A percentile compares a stretch with the other conserved stretches of the same genome.
Evolutionary conservation across 92 coral and sea anemone genomes (phyloP).

Genomic region (Pocillopora grandis): DNA sequence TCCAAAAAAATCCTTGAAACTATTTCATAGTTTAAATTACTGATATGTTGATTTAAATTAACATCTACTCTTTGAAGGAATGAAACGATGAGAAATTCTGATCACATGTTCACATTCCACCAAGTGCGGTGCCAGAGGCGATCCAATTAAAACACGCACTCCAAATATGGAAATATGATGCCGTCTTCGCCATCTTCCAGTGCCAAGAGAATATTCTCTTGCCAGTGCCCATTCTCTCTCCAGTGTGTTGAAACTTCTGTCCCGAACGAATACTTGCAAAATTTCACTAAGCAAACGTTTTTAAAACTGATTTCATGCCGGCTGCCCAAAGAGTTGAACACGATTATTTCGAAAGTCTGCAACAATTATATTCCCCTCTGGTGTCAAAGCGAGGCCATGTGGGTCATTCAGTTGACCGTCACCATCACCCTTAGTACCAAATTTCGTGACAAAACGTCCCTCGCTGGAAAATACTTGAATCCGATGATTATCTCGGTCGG

Average conservation of each 20-base stretch:
- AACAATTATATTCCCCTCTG: constrained; percentile 89
- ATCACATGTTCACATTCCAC: neutral
- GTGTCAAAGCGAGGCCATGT: constrained; percentile 94
- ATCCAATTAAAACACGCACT: neutral
- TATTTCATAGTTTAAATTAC: neutral
- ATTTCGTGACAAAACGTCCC: constrained; percentile 91
- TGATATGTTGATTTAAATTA: neutral
- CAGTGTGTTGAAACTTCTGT: neutral
- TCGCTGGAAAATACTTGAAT: constrained; percentile 93
- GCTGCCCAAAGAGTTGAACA: constrained; percentile 86
- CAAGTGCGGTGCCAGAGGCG: neutral
- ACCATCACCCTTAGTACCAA: constrained; percentile 98
- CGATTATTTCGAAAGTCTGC: constrained; percentile 97
- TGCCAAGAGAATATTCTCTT: no score
- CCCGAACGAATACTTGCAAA: neutral
- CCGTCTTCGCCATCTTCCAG: neutral
- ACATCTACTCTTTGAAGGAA: neutral
- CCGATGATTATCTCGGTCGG: constrained; percentile 97
- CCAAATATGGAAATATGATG: neutral
- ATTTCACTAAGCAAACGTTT: neutral
- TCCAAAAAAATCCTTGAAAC: neutral
- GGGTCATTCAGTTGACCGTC: constrained; percentile 99
- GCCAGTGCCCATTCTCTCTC: neutral
- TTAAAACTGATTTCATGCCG: constrained; percentile 29
- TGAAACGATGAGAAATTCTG: neutral